Evolutionary conservation across 2,113 vertebrate genomes (phyloP).

Genomic region (Pyrgilauda ruficollis): DNA sequence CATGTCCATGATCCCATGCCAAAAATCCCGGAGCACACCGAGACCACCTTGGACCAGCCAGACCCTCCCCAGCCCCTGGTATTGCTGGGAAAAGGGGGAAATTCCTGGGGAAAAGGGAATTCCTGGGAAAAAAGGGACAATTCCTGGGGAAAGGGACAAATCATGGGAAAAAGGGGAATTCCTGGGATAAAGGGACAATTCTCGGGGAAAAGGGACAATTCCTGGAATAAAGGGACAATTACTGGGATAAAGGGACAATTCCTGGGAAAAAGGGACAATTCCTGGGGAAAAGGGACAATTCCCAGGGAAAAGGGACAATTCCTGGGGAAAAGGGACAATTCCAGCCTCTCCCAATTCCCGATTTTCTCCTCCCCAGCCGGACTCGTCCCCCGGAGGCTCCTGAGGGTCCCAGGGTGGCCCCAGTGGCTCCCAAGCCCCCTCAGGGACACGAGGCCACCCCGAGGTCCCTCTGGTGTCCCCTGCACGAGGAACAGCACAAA

Average conservation of each 20-base stretch:
- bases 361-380: background rate
- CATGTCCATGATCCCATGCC: rapidly evolving
- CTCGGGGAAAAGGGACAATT: rapidly evolving
- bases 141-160: background rate
- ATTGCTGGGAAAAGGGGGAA: background rate
- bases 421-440: background rate
- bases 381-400: rapidly evolving
- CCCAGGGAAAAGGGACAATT: background rate
- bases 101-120: background rate
- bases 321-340: no score
- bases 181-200: background rate
- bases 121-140: background rate
- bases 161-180: background rate
- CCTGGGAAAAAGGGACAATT: background rate
- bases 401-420: background rate
- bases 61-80: background rate
- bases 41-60: background rate
- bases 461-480: background rate
- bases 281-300: background rate
- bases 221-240: no score
- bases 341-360: background rate
- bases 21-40: rapidly evolving
- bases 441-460: background rate
- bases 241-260: background rate
- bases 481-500: background rate